Evolutionary conservation across 2,888 invertebrate species (phyloP).

Genomic region (Nomada ruficornis): DNA sequence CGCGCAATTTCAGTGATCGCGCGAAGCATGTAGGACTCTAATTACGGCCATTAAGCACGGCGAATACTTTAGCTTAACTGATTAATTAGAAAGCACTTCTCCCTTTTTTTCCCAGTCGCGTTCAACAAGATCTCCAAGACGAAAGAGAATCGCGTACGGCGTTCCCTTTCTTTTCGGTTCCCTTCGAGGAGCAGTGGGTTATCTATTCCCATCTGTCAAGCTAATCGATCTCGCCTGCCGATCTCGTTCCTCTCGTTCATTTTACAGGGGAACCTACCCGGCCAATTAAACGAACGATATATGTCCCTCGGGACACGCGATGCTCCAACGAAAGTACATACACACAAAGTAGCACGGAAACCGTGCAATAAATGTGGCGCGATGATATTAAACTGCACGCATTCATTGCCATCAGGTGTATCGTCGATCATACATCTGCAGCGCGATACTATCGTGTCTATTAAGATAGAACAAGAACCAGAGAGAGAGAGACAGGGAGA

Average conservation of each 20-base stretch:
- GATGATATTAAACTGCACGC: conserved; percentile 39
- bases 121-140: conserved; percentile 26
- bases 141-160: not conserved
- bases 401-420: conserved; percentile 51
- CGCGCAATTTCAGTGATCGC: conserved; percentile 62
- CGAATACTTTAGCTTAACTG: conserved; percentile 63
- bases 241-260: conserved; percentile 9
- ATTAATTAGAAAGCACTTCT: conserved; percentile 68
- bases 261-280: not conserved
- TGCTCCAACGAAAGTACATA: not conserved
- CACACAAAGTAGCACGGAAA: conserved; percentile 16
- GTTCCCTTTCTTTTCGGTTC: conserved; percentile 25
- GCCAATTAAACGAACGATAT: not conserved
- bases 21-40: conserved; percentile 55
- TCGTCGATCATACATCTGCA: conserved; percentile 23
- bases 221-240: conserved; percentile 17
- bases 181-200: conserved; percentile 15
- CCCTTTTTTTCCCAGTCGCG: conserved; percentile 23
- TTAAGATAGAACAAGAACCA: conserved; percentile 2
- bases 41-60: conserved; percentile 65
- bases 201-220: conserved; percentile 7
- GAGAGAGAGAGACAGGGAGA: not conserved
- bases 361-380: conserved; percentile 12
- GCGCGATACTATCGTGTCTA: conserved; percentile 13
- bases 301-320: not conserved